Evolutionary conservation across 2,113 vertebrate genomes (phyloP).

Genomic region (Ramphastos sulfuratus): DNA sequence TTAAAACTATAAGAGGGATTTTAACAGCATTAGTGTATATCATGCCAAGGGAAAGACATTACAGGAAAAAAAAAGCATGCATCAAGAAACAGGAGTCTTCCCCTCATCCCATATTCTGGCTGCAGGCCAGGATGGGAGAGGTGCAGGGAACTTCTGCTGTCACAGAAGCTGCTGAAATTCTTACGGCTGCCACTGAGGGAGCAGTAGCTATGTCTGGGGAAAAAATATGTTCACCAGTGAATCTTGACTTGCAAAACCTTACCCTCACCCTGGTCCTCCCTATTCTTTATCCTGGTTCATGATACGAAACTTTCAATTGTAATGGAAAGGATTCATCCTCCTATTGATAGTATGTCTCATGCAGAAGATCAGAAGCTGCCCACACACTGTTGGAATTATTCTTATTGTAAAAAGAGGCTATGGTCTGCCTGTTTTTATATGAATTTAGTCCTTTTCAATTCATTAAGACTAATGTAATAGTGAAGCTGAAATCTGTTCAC

Average conservation of each 20-base stretch:
- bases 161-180: not conserved
- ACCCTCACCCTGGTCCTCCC: not conserved
- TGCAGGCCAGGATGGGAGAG: not conserved
- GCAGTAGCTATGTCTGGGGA: not conserved
- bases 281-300: not conserved
- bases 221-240: not conserved
- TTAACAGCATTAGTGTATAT: not conserved
- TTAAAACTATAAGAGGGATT: not conserved
- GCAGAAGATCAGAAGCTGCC: not conserved
- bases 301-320: not conserved
- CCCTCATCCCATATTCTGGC: not conserved
- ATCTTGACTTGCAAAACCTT: not conserved
- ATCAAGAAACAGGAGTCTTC: not conserved
- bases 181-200: not conserved
- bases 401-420: not conserved
- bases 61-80: not conserved
- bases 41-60: not conserved
- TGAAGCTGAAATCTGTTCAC: not conserved
- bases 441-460: not conserved
- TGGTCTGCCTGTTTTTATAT: not conserved
- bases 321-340: not conserved
- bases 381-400: not conserved
- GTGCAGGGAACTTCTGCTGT: not conserved
- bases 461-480: not conserved
- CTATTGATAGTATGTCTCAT: not conserved